Percentiles rank a stretch among this genome's conserved stretches.
These are phyloP conservation scores for Parapsyche elsis DNA, from an alignment of 1,140 invertebrate species.

Conservation along the genomic window DNA sequence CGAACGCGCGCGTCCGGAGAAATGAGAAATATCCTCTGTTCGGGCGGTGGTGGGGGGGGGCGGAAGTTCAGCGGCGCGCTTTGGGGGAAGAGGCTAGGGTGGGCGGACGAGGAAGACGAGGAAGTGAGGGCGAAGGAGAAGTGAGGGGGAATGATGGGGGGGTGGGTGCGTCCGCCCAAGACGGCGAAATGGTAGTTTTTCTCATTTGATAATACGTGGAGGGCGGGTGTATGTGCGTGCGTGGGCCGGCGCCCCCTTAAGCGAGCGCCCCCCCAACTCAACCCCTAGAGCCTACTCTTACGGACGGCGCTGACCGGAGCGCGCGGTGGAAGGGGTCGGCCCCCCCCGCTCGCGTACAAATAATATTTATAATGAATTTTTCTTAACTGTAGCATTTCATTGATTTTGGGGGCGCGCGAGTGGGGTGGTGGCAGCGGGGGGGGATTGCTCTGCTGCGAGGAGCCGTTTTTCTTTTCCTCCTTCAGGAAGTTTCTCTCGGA, in stretches of 20 bases:
- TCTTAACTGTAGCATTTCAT: conserved; percentile 56
- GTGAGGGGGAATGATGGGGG: background rate
- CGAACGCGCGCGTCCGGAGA: conserved; percentile 35
- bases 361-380: conserved; percentile 57
- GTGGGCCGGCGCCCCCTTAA: conserved; percentile 26
- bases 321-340: conserved; percentile 16
- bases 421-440: too few species aligned
- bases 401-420: conserved; percentile 51
- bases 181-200: conserved; percentile 55
- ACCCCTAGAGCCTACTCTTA: too few species aligned
- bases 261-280: background rate
- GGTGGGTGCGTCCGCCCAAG: conserved; percentile 38
- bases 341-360: conserved; percentile 54
- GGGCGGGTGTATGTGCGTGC: conserved; percentile 24
- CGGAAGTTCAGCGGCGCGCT: background rate
- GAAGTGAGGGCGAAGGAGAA: background rate
- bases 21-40: conserved; percentile 44
- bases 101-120: background rate
- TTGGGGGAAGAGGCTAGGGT: background rate
- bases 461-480: conserved; percentile 46
- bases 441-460: conserved; percentile 26
- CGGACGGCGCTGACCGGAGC: conserved; percentile 19
- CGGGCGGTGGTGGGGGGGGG: background rate
- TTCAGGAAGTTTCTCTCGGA: conserved; percentile 53
- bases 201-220: conserved; percentile 53